Base-by-base conservation (phyloP, 1,140 invertebrate genomes). In the Dinothrombium tinctorium region DNA sequence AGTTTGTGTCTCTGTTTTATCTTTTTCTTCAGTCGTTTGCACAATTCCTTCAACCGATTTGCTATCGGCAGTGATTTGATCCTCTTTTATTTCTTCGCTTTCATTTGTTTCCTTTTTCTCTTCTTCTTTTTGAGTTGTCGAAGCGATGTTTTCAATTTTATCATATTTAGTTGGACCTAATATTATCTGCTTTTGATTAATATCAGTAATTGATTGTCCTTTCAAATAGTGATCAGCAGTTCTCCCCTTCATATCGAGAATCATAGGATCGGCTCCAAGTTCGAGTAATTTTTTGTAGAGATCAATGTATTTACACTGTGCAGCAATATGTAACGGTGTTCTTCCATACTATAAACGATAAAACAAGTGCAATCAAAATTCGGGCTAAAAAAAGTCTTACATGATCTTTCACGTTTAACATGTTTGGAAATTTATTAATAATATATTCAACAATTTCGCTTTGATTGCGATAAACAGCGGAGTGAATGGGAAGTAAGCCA, bases 401-500 rank as follows among this genome's bases (percentile, higher is more conserved):
- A n/a, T 46, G 50, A 32, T 50, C 49, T 22, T 50, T 47, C 11
- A 38, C 5, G 19, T 44, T 42, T 3, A 50, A 14, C 2, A 40
- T n/a, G 1, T 12, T 11, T 1, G 45, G 43, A 41, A 44, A 46
- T 9, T 50, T 47, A 17, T 44, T 31, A 0, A 47, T 11, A 4
- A 54, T 36, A 40, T 50, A 54, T n/a, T 49, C 38, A 20, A 52
- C 22, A 25, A 54, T 33, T 9, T 47, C 25, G 1, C 36, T 4
- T 38, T 53, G 49, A 11, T 50, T 42, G 17, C 46, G 37, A n/a
- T 36, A 33, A 7, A 50, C 45, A 4, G 52, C 51, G 4, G 48
- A 38, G 33, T 61, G 59, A 12, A 63, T 50, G 11, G 56, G 47
- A 0, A 55, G 55, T 12, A 51, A 50, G 1, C 60, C 61, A 17